phyloP scores from a whole-genome alignment of 2,113 vertebrate species.

The Platysternon megacephalum region DNA sequence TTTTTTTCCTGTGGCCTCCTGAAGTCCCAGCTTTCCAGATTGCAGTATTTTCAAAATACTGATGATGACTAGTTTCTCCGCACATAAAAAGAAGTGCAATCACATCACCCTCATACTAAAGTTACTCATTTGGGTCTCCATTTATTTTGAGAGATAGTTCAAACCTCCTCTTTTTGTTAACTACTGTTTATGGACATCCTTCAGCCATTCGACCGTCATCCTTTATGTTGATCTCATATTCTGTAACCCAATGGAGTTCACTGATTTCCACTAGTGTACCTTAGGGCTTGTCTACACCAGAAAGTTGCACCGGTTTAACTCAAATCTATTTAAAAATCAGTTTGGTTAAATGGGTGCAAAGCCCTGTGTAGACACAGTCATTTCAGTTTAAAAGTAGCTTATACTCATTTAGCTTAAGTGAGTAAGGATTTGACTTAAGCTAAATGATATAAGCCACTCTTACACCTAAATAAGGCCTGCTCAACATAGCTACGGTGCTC shows the following conservation, averaged over 20 bases:
- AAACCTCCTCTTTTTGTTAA: not conserved
- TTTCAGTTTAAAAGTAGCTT: not conserved
- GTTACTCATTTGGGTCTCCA: not conserved
- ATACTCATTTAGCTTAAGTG: not conserved
- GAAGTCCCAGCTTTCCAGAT: not conserved
- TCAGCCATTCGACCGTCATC: not conserved
- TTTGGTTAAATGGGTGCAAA: not conserved
- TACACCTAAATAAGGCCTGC: not conserved
- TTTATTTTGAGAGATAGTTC: not conserved
- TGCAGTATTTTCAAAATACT: not conserved
- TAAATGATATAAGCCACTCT: not conserved
- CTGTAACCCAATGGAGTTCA: not conserved
- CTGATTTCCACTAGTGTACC: not conserved
- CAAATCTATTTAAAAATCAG: not conserved
- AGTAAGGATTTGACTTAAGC: not conserved
- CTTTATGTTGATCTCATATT: not conserved
- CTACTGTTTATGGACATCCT: not conserved
- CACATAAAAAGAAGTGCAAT: not conserved
- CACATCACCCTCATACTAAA: not conserved
- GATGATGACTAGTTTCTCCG: not conserved
- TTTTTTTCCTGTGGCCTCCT: not conserved
- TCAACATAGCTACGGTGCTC: no score
- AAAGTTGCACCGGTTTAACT: not conserved
- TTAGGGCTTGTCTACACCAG: not conserved
- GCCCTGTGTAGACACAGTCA: not conserved